Percentiles rank a stretch among this genome's conserved stretches.
Evolutionary conservation across 2,888 invertebrate genomes (phyloP).

Genomic region (Heliconius aoede): DNA sequence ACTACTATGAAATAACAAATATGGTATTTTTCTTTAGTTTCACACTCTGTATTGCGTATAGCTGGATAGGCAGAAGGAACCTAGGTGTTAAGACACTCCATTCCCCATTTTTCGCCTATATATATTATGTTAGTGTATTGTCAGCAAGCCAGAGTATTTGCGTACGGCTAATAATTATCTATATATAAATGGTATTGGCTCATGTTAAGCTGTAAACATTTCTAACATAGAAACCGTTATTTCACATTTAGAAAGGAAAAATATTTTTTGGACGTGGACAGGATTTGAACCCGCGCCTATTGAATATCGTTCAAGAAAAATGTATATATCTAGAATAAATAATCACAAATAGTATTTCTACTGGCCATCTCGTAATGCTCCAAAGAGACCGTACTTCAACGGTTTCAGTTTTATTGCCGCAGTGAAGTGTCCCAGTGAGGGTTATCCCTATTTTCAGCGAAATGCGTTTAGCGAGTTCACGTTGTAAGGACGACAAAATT

Average conservation of each 20-base stretch:
- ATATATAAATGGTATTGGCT: too few species aligned
- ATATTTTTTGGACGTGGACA: background rate
- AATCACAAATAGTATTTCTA: conserved; percentile 20
- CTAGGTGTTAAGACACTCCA: background rate
- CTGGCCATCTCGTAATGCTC: conserved; percentile 19
- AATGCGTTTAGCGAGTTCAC: conserved; percentile 50
- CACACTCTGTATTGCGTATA: background rate
- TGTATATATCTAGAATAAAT: background rate
- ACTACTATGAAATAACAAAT: conserved; percentile 4
- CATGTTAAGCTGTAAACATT: too few species aligned
- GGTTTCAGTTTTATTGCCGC: conserved; percentile 37
- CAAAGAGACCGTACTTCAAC: conserved; percentile 35
- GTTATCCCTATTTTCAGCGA: conserved; percentile 56
- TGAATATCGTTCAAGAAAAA: background rate
- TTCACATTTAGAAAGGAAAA: background rate
- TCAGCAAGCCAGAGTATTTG: too few species aligned
- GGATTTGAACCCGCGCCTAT: background rate
- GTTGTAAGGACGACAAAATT: conserved; percentile 65
- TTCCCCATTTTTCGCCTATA: background rate
- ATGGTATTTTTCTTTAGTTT: background rate
- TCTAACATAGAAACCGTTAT: too few species aligned
- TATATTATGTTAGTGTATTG: too few species aligned
- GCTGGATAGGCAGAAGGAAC: background rate
- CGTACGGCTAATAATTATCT: too few species aligned
- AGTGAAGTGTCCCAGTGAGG: conserved; percentile 52